phyloP scores from a whole-genome alignment of 2,797 vertebrate species.

The Numenius phaeopus region DNA sequence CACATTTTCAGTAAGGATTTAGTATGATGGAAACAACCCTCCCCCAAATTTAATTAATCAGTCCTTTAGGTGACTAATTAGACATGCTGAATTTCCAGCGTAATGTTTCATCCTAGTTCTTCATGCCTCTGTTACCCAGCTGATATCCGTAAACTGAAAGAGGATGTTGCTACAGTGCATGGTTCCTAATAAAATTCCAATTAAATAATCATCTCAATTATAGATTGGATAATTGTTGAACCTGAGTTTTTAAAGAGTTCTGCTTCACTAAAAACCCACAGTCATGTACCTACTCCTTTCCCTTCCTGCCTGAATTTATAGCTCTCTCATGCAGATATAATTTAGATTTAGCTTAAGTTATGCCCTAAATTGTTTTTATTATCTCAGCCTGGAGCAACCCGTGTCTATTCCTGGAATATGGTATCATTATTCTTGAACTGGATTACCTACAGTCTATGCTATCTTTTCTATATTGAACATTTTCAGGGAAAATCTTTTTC shows the following conservation, averaged over 20 bases:
- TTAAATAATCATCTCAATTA: constrained; percentile 62
- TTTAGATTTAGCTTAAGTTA: constrained; percentile 46
- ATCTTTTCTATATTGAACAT: background rate
- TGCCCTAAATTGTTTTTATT: constrained; percentile 28
- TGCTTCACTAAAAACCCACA: background rate
- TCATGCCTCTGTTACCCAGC: background rate
- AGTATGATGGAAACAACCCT: background rate
- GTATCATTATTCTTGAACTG: constrained; percentile 24
- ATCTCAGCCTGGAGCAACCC: constrained; percentile 6
- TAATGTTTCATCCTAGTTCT: constrained; percentile 33
- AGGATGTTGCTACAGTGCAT: constrained; percentile 7
- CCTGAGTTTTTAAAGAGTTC: background rate
- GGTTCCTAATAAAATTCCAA: constrained; percentile 58
- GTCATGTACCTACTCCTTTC: background rate
- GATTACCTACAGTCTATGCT: background rate
- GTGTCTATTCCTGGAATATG: constrained; percentile 41
- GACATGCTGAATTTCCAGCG: constrained; percentile 23
- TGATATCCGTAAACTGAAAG: constrained; percentile 46
- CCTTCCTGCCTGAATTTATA: constrained; percentile 7
- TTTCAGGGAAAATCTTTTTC: background rate
- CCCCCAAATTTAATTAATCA: constrained; percentile 60
- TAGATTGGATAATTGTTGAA: background rate
- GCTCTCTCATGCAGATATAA: background rate
- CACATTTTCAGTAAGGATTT: constrained; percentile 50
- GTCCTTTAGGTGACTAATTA: constrained; percentile 64